Percentiles rank a stretch among this genome's conserved stretches.
These are phyloP conservation scores for Drosophila pandora DNA, from an alignment of 1,140 invertebrate species.

Conservation along the genomic window DNA sequence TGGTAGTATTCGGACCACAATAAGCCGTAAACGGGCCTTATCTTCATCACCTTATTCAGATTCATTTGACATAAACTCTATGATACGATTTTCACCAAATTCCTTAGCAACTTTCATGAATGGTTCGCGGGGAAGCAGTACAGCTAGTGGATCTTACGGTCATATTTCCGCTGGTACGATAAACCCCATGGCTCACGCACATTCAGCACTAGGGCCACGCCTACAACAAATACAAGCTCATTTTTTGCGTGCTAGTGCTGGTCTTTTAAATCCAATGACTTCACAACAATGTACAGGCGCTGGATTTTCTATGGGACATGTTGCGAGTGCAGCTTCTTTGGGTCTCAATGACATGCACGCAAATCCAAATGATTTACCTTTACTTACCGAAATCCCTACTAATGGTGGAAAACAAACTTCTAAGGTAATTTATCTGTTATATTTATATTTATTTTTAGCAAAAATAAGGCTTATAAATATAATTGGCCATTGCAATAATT, in stretches of 20 bases:
- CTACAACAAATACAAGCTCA: constrained; percentile 91
- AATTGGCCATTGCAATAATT: too few species aligned
- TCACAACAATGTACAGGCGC: constrained; percentile 84
- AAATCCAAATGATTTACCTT: constrained; percentile 43
- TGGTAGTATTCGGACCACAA: constrained; percentile 86
- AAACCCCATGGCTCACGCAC: constrained; percentile 86
- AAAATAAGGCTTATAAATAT: background rate
- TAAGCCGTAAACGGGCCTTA: constrained; percentile 94
- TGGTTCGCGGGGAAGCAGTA: constrained; percentile 92
- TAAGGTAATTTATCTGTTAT: constrained; percentile 2
- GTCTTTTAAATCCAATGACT: constrained; percentile 85
- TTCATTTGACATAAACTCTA: constrained; percentile 96
- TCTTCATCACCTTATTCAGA: constrained; percentile 98
- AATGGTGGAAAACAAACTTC: background rate
- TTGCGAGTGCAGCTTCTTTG: constrained; percentile 35
- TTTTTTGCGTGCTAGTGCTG: constrained; percentile 87
- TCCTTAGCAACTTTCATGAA: constrained; percentile 96
- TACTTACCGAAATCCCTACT: constrained; percentile 22
- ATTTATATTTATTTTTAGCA: background rate
- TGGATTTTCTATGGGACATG: constrained; percentile 84
- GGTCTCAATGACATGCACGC: constrained; percentile 31
- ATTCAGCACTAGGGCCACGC: constrained; percentile 87
- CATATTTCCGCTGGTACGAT: constrained; percentile 93
- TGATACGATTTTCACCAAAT: constrained; percentile 97
- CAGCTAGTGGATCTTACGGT: constrained; percentile 95